Evolutionary conservation across 2,888 invertebrate genomes (phyloP), one percentile per base, ranked within the genome.

Genomic region (Aphidius colemani): DNA sequence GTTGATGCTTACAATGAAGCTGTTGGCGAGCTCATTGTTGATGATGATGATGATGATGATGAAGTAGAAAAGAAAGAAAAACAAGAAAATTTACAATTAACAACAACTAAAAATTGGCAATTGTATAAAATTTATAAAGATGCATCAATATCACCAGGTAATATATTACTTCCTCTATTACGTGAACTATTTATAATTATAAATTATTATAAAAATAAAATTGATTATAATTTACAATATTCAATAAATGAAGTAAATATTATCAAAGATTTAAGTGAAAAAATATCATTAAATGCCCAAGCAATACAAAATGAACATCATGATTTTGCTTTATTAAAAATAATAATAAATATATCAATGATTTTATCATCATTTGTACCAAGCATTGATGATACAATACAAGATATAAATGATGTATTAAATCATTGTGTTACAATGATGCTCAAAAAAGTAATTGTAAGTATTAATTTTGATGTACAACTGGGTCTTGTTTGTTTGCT

Each of bases 401-500:
- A 48, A 6, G 72, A 77, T 70, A 70, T 80, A n/a, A 63, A 72
- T 65, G 51, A 65, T 9, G 56, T 79, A 10, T 72, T 77, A 39
- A 60, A 66, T 6, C 70, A 72, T 40, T 78, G 77, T 53, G 45
- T 77, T n/a, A 71, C 67, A 6, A 73, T 73, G 41, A 65, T 84
- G 53, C 66, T 85, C 18, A 75, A 78, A 59, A 81, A 80, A 67
- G 69, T 84, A 7, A 69, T 83, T n/a, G 74, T 76, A 9, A 69
- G 75, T 4, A 74, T 77, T 50, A 67, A 72, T 39, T 75, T 84
- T 49, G 83, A 85, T 69, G 66, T 74, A 10, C 74, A 78, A 50
- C 71, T 83, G 13, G 79, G 83, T 10, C 72, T 82, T 43, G 73
- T 72, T 13, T 78, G 78, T 64, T 72, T 84, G 8, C 76, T 82